Evolutionary conservation across 2,888 invertebrate species (phyloP).

Genomic region (Ormia ochracea): DNA sequence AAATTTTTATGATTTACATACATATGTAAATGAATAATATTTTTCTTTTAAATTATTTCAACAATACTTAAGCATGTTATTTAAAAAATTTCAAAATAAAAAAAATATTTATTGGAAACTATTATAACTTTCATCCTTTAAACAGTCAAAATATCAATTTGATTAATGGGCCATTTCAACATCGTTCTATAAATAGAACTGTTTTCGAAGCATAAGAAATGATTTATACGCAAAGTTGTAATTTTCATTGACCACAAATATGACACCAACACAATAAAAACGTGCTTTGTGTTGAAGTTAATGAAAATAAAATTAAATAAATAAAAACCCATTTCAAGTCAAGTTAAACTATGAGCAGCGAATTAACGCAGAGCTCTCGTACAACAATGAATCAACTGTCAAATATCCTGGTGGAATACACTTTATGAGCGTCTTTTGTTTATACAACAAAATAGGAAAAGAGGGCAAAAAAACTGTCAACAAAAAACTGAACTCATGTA

Average conservation of each 20-base stretch:
- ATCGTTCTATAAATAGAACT: conserved; percentile 17
- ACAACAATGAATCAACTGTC: conserved; percentile 12
- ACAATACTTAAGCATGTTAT: too few species aligned
- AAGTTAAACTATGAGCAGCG: neutral
- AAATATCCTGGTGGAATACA: conserved; percentile 34
- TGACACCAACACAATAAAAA: neutral
- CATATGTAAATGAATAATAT: too few species aligned
- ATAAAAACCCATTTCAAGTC: neutral
- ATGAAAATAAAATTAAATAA: neutral
- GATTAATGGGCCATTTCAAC: conserved; percentile 33
- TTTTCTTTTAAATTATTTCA: neutral
- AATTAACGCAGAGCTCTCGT: neutral
- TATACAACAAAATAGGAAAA: neutral
- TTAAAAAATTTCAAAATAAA: too few species aligned
- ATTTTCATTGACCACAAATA: conserved; percentile 45
- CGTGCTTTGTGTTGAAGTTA: neutral
- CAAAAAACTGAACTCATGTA: neutral
- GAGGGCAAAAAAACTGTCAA: conserved; percentile 19
- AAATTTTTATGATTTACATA: too few species aligned
- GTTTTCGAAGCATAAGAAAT: conserved; percentile 26
- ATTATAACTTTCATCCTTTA: conserved; percentile 36
- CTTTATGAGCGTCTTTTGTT: conserved; percentile 38
- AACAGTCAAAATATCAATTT: conserved; percentile 11
- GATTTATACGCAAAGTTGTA: conserved; percentile 54
- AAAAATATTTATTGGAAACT: conserved; percentile 14